Percentiles rank a stretch among this genome's conserved stretches.
phyloP scores from a whole-genome alignment of 1,140 invertebrate genomes.

The Rhynchophorus ferrugineus region DNA sequence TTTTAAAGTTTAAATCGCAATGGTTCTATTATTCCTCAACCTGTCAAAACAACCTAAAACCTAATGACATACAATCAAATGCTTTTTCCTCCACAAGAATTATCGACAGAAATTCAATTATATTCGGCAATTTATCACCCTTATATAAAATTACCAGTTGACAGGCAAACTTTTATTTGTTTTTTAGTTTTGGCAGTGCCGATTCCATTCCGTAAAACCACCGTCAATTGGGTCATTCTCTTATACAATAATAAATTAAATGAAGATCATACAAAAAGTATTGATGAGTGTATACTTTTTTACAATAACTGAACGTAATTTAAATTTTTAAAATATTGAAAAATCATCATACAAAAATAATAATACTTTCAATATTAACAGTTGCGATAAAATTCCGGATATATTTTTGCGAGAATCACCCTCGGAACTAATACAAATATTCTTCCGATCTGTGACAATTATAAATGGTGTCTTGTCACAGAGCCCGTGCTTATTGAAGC shows the following conservation, averaged over 20 bases:
- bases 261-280: too few relatives aligned
- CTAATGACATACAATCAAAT: constrained; percentile 7
- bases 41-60: not conserved
- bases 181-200: constrained; percentile 9
- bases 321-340: too few relatives aligned
- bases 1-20: too few relatives aligned
- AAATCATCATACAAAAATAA: too few relatives aligned
- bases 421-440: not conserved
- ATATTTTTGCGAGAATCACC: not conserved
- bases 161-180: constrained; percentile 22
- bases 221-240: not conserved
- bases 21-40: not conserved
- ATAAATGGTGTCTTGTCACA: not conserved
- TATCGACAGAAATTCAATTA: constrained; percentile 18
- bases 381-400: too few relatives aligned
- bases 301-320: too few relatives aligned
- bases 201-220: constrained; percentile 14
- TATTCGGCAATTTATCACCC: constrained; percentile 17
- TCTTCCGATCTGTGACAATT: not conserved
- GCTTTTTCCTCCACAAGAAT: constrained; percentile 3
- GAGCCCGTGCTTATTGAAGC: not conserved
- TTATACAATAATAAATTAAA: too few relatives aligned
- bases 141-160: constrained; percentile 13
- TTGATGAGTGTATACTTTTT: too few relatives aligned
- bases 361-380: too few relatives aligned